Evolutionary conservation across 1,140 invertebrate genomes (phyloP).

Genomic region (Lethocerus indicus): DNA sequence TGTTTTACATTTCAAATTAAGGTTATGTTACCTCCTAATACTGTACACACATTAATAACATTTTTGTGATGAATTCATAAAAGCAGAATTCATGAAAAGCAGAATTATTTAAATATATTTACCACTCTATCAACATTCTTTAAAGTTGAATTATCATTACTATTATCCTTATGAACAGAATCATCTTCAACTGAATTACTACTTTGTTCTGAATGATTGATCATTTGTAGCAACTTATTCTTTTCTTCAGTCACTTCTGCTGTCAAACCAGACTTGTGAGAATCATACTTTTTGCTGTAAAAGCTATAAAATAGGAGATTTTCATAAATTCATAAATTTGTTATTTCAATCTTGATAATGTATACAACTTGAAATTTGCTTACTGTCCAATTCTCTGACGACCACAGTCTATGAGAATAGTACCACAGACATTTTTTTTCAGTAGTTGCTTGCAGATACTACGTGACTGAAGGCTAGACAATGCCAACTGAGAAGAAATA

Average conservation of each 20-base stretch:
- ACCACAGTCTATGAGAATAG: conserved; percentile 33
- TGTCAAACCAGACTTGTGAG: neutral
- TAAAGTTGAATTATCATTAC: too few species aligned
- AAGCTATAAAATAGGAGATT: neutral
- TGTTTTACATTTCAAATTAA: neutral
- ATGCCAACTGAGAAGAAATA: conserved; percentile 26
- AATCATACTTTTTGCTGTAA: conserved; percentile 8
- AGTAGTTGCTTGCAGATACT: conserved; percentile 30
- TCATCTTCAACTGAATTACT: too few species aligned
- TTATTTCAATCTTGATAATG: too few species aligned
- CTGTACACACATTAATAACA: too few species aligned
- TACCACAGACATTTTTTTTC: conserved; percentile 27
- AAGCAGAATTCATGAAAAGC: too few species aligned
- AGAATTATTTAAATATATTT: too few species aligned
- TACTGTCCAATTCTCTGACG: conserved; percentile 31
- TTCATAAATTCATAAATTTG: neutral
- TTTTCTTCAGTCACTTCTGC: conserved; percentile 11
- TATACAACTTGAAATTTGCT: conserved; percentile 18
- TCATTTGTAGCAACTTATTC: conserved; percentile 10
- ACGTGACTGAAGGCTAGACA: conserved; percentile 31
- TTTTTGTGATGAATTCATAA: too few species aligned
- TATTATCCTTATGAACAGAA: too few species aligned
- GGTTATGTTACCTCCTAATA: neutral
- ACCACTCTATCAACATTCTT: too few species aligned
- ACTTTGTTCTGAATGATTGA: too few species aligned